Evolutionary conservation across 1,140 invertebrate genomes (phyloP), one percentile per base, ranked within the genome.

Genomic region (Chlorops oryzae): DNA sequence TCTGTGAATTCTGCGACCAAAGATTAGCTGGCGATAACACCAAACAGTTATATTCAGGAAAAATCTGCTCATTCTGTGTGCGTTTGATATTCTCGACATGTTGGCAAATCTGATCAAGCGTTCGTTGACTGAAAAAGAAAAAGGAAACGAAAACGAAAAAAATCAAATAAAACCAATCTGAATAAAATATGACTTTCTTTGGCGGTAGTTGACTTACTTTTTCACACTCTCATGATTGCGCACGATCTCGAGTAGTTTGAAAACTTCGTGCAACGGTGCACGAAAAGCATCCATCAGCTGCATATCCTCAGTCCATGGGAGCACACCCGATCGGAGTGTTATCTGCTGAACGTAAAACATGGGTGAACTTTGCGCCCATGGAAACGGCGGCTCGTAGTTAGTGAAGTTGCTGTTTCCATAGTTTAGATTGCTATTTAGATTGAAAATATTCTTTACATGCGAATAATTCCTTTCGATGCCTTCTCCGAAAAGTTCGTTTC

Each of bases 21-120:
- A 97, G 77, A 74, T 94, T 95, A 1, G 91, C 91, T 1, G 95
- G 94, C 3, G 93, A 96, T 0, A 97, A 70, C n/a, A 93, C 73
- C 1, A 98, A 76, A 70, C 95, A 98, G 68, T 84, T 88, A 67
- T 92, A 96, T 67, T 96, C 86, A 0, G 94, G 93, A 22, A 95
- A 75, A 50, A 88, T 75, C 61, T 75, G 80, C 61, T 62, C 70
- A 64, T 67, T 74, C 67, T 54, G 75, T 74, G 58, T 73, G 49
- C 80, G 78, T 58, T 86, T 85, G 2, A 89, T 80, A 50, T 81
- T 81, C 62, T 92, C 92, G 34, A 96, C 83, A 65, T 92, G 89
- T 32, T 94, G 79, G 73, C 93, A 96, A 38, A 90, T 74, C 64
- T 94, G 84, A 35, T 83, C 80, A 48, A 95, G 74, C 51, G 80